Evolutionary conservation across 2,797 vertebrate species (phyloP), one percentile per base, ranked within the genome.

Genomic region (Ataeniobius toweri): DNA sequence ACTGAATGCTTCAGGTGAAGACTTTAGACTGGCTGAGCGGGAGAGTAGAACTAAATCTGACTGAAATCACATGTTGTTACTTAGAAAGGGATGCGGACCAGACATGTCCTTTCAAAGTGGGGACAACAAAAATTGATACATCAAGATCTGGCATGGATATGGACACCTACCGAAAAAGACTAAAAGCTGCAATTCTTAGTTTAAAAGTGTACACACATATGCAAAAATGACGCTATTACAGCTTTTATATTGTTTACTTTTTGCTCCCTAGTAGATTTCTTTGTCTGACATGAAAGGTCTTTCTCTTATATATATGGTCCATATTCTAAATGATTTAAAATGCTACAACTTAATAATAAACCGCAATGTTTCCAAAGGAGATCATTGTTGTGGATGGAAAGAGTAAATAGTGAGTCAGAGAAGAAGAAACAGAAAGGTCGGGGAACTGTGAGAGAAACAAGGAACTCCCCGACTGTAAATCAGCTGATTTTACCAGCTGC

Each of bases 401-500:
- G 10, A 39, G 65, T 55, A 72, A 46, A 78, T 70, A 76, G 51
- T 28, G 41, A 73, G 31, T 31, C 13, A 39, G 31, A 41, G 65
- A n/a, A 12, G 22, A 16, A 56, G 14, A 26, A 46, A 76, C 46
- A 75, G 72, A 86, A 70, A 79, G 80, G 59, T 61, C 41, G 8
- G 69, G 59, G 70, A 74, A 50, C 46, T 24, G 71, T 22, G 73
- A 78, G 86, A 69, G 74, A 82, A 80, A 86, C 8, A 70, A 87
- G 86, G 85, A 83, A 89, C 83, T 86, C 82, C 85, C 85, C 74
- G 76, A 73, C 84, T 83, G 81, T 75, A 88, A 81, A 86, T 84
- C 89, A 85, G 76, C 36, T 14, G 82, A 67, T 75, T 86, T 85
- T 78, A 76, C 74, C 84, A 86, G 85, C 82, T 77, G 70, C 77